Percentiles rank a stretch among this genome's conserved stretches.
Conservation (phyloP, 2,113 vertebrate species). For the Macquaria australasica region DNA sequence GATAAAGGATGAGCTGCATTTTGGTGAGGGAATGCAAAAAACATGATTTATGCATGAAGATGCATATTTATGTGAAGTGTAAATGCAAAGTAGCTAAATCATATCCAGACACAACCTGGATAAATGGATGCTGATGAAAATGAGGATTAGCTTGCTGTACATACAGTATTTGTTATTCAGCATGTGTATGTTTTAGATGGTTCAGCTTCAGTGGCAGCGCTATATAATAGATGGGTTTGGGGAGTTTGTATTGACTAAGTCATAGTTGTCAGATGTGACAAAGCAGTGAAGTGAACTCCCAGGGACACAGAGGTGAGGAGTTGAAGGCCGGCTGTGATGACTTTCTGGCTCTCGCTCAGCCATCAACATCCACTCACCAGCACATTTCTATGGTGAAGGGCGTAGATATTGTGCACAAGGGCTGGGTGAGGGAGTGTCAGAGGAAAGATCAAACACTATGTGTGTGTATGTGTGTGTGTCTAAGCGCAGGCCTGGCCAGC, state of each 20-base stretch:
- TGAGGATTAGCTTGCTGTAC: neutral
- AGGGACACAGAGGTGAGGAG: conserved; percentile 63
- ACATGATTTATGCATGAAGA: conserved; percentile 45
- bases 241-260: conserved; percentile 32
- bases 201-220: neutral
- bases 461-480: conserved; percentile 43
- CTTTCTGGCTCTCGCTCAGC: conserved; percentile 64
- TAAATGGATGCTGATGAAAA: conserved; percentile 34
- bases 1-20: conserved; percentile 17
- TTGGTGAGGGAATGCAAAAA: conserved; percentile 7
- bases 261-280: conserved; percentile 45
- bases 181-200: neutral
- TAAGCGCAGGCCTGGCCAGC: conserved; percentile 67
- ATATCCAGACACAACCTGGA: neutral
- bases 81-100: conserved; percentile 48
- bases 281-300: conserved; percentile 52
- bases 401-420: conserved; percentile 50
- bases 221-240: neutral
- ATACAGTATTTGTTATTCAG: conserved; percentile 3
- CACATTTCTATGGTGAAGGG: conserved; percentile 60
- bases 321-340: conserved; percentile 68
- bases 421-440: conserved; percentile 59
- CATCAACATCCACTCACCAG: conserved; percentile 56
- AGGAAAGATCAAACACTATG: conserved; percentile 66
- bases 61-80: conserved; percentile 34